Evolutionary conservation across 2,888 invertebrate species (phyloP).

Genomic region (Orchestes rusci): DNA sequence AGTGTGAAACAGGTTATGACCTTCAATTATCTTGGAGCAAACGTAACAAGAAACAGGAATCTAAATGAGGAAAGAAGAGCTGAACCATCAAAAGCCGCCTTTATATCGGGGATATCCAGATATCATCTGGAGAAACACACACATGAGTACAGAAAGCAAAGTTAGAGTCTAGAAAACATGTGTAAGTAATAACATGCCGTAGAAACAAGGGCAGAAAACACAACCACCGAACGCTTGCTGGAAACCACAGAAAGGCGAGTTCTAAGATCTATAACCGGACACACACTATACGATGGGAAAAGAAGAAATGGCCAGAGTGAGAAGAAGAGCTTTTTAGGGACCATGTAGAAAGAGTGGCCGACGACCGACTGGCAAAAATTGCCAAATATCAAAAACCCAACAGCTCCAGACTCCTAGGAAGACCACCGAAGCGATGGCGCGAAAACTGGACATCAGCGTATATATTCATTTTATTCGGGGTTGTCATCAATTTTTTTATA

Average conservation of each 20-base stretch:
- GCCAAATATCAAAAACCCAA: background rate
- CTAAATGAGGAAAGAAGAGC: background rate
- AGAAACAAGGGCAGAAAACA: conserved; percentile 3
- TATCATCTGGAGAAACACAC: conserved; percentile 1
- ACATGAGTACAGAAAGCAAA: conserved; percentile 1
- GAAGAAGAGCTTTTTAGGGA: background rate
- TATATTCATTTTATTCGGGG: background rate
- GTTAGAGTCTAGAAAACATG: conserved; percentile 6
- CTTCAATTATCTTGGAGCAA: conserved; percentile 6
- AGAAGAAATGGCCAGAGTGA: too few relatives aligned
- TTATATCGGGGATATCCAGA: background rate
- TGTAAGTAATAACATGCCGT: conserved; percentile 4
- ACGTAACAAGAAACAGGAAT: conserved; percentile 1
- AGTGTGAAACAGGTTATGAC: conserved; percentile 11
- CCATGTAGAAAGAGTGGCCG: background rate
- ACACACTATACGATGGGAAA: conserved; percentile 1
- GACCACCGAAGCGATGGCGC: background rate
- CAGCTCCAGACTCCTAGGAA: background rate
- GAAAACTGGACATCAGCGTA: background rate
- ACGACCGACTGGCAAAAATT: background rate
- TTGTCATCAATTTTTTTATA: background rate
- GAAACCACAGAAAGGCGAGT: background rate
- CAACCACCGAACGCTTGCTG: background rate
- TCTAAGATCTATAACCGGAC: background rate
- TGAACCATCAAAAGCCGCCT: background rate